phyloP scores from a whole-genome alignment of 2,797 vertebrate species.

The Danio choprae region DNA sequence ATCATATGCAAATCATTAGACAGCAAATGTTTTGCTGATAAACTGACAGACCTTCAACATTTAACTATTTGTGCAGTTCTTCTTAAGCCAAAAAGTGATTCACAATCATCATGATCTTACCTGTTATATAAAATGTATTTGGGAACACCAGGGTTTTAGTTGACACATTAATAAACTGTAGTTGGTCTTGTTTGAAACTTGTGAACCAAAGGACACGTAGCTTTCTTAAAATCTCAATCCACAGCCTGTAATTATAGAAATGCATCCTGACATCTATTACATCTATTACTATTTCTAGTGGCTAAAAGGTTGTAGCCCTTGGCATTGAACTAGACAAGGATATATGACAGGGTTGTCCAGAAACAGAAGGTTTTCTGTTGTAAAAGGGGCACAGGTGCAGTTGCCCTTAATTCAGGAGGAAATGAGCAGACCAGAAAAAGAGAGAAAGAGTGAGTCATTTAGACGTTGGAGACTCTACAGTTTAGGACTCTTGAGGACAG shows the following conservation, averaged over 20 bases:
- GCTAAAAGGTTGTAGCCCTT: conserved; percentile 17
- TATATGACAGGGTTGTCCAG: conserved; percentile 16
- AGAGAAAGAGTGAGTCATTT: background rate
- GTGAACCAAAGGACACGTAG: background rate
- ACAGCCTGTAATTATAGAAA: background rate
- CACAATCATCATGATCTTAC: no score
- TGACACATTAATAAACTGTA: no score
- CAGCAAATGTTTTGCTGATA: no score
- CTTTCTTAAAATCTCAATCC: background rate
- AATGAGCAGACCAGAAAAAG: conserved; percentile 6
- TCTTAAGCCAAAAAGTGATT: no score
- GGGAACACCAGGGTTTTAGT: no score
- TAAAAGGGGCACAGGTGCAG: conserved; percentile 35
- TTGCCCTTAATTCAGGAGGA: conserved; percentile 29
- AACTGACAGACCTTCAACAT: no score
- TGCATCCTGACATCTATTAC: background rate
- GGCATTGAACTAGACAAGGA: conserved; percentile 1
- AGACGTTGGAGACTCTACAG: conserved; percentile 4
- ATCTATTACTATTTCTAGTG: conserved; percentile 1
- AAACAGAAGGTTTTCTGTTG: conserved; percentile 40
- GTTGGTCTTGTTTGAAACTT: no score
- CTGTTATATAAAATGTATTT: no score
- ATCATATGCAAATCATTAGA: no score
- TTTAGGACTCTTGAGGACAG: background rate
- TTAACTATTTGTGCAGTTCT: no score